Evolutionary conservation across 2,888 invertebrate species (phyloP), one percentile per base, ranked within the genome.

Genomic region (Coenonympha arcania): DNA sequence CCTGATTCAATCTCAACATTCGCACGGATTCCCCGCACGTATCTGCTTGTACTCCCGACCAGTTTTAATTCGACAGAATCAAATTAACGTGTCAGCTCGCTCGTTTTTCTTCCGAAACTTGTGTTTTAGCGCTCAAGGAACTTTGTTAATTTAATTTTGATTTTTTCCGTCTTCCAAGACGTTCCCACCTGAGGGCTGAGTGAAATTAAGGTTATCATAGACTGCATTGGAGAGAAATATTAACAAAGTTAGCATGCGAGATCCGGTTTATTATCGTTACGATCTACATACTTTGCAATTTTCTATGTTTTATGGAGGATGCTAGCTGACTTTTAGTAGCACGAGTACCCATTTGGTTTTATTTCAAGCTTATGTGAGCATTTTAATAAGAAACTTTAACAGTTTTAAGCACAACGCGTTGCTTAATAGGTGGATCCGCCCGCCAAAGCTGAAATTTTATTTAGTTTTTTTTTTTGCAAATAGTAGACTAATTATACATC

Each of bases 61-160:
- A 70, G 74, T 73, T 72, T 75, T 80, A 84, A 82, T 80, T 77
- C 78, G 68, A 73, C 63, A 64, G 68, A 82, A 85, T 83, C 78
- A 71, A 85, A 83, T 86, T 84, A 83, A 76, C 80, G 79, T 75
- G 82, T 80, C 76, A 75, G 73, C 69, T 76, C 69, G 66, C 75
- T 76, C 84, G 80, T 82, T 86, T 83, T 84, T 82, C 83, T 83
- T 78, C 55, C 63, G 63, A 71, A 86, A 85, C 84, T 86, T 85
- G 79, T 79, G 78, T 84, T 84, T 84, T 76, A 82, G 77, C 79
- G 69, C 57, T 56, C 63, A 73, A 76, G 76, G 72, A 84, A 85
- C 79, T 85, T 84, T 78, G 81, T 81, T 85, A 85, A 83, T 85
- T 84, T 80, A 82, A 83, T 85, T 82, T 82, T 76, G 68, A 70